Percentiles rank a stretch among this genome's conserved stretches.
Conservation (phyloP, 1,140 invertebrate genomes). For the Drosophila pseudoobscura region DNA sequence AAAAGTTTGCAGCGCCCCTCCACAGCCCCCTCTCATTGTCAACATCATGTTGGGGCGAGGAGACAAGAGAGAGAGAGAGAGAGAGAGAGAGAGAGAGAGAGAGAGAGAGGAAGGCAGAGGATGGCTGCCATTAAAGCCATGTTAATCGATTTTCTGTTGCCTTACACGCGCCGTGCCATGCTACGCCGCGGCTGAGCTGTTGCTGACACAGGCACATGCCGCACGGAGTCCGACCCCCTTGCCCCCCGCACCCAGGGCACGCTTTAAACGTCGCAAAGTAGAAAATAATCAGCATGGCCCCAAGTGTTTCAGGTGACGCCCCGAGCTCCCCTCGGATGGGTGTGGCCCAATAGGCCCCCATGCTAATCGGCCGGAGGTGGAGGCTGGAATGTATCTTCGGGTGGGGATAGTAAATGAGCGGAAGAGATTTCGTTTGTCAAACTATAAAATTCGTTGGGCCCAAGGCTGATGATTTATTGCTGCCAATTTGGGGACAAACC, state of each 20-base stretch:
- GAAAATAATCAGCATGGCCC: conserved; percentile 61
- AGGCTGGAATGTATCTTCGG: background rate
- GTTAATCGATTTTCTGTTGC: conserved; percentile 78
- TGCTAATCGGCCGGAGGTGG: conserved; percentile 22
- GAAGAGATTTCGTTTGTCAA: too few relatives aligned
- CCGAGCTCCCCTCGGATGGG: background rate
- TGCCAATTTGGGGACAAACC: too few relatives aligned
- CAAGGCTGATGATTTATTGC: too few relatives aligned
- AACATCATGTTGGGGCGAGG: conserved; percentile 38
- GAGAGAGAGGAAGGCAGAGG: background rate
- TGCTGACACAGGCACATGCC: conserved; percentile 49
- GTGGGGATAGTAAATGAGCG: too few relatives aligned
- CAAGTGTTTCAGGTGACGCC: conserved; percentile 37
- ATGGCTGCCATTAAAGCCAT: conserved; percentile 65
- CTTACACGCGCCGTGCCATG: conserved; percentile 35
- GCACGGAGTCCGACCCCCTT: background rate
- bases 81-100: background rate
- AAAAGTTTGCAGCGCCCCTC: conserved; percentile 34
- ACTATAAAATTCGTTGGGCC: too few relatives aligned
- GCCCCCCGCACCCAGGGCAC: background rate
- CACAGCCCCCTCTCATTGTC: conserved; percentile 23
- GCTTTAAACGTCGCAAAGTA: conserved; percentile 34
- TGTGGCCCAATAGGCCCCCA: conserved; percentile 11
- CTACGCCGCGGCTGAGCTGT: conserved; percentile 28
- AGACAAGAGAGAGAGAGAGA: background rate